phyloP scores from a whole-genome alignment of 2,888 invertebrate genomes.

The Gymnocheta viridis region DNA sequence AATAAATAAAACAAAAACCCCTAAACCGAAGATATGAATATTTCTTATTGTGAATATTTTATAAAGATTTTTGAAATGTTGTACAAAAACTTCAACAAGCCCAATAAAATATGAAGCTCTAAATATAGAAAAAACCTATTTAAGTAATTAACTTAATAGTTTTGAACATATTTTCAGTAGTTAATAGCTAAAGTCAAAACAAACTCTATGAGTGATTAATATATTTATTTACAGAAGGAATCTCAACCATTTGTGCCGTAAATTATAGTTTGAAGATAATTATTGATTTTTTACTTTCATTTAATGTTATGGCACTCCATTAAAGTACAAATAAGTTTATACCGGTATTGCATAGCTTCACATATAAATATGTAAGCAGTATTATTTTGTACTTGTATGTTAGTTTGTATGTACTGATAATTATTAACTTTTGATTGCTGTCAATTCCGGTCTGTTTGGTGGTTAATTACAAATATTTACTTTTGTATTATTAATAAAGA shows the following conservation, averaged over 20 bases:
- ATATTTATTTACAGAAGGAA: conserved; percentile 13
- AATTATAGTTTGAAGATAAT: conserved; percentile 31
- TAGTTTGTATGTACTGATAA: not conserved
- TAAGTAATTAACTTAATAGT: not conserved
- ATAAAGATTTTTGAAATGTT: conserved; percentile 63
- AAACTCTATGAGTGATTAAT: not conserved
- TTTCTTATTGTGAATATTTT: conserved; percentile 61
- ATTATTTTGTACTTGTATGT: not conserved
- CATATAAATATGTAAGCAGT: not conserved
- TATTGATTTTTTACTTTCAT: conserved; percentile 31
- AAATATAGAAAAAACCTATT: not conserved
- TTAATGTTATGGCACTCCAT: conserved; percentile 2
- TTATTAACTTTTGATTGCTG: conserved; percentile 55
- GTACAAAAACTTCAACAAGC: conserved; percentile 27
- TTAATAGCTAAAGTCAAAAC: not conserved
- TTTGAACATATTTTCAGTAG: not conserved
- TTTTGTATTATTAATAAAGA: conserved; percentile 38
- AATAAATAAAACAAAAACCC: conserved; percentile 14
- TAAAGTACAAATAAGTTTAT: not conserved
- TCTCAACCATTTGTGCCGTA: conserved; percentile 24
- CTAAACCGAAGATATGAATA: conserved; percentile 55
- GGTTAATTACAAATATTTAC: conserved; percentile 67
- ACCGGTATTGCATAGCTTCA: not conserved
- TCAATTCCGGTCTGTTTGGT: conserved; percentile 69
- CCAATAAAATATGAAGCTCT: conserved; percentile 25